A percentile compares a stretch with the other conserved stretches of the same genome.
Evolutionary conservation across 2,797 vertebrate species (phyloP).

Genomic region (Galagoides demidoff): DNA sequence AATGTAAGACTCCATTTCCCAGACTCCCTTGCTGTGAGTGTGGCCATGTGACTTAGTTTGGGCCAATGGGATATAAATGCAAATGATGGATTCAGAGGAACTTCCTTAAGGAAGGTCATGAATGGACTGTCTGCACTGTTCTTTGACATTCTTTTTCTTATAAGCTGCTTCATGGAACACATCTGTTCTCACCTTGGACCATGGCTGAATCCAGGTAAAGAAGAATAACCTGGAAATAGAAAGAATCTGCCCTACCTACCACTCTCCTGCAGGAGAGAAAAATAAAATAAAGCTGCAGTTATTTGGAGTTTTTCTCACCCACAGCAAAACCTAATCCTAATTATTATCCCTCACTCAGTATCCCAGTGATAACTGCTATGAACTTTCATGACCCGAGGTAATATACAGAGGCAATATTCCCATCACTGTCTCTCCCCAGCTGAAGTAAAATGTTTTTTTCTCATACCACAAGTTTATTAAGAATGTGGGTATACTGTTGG

Average conservation of each 20-base stretch:
- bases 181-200: background rate
- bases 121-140: background rate
- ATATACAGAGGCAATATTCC: background rate
- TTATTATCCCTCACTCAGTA: background rate
- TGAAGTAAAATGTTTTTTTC: background rate
- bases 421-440: background rate
- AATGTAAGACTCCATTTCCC: conserved; percentile 28
- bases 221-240: background rate
- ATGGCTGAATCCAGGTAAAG: background rate
- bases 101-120: background rate
- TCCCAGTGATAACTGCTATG: background rate
- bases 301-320: background rate
- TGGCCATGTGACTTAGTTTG: background rate
- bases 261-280: background rate
- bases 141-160: background rate
- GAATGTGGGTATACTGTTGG: background rate
- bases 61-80: background rate
- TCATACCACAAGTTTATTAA: background rate
- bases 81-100: background rate
- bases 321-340: background rate
- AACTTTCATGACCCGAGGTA: background rate
- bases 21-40: background rate
- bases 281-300: background rate
- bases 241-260: background rate
- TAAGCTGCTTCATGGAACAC: background rate